Conservation (phyloP, 2,113 vertebrate species). For the Thamnaconus septentrionalis region DNA sequence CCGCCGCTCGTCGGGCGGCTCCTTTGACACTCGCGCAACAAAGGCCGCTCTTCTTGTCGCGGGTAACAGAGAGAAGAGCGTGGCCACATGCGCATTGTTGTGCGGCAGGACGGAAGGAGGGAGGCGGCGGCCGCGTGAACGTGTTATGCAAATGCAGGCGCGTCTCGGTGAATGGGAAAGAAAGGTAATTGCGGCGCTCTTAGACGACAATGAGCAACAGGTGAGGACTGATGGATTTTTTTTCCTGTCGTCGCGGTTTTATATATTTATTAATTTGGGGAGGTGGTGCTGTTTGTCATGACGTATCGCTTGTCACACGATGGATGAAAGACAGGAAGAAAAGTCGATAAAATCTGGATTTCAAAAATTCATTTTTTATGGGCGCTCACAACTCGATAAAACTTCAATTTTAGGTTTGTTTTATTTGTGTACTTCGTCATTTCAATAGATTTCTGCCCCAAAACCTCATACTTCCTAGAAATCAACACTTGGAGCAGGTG, state of each 20-base stretch:
- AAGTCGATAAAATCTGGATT: no score
- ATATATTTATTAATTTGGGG: no score
- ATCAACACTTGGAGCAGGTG: neutral
- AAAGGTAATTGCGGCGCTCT: constrained; percentile 12
- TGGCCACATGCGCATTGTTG: constrained; percentile 29
- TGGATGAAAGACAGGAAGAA: no score
- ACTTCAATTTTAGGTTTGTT: no score
- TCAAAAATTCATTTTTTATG: no score
- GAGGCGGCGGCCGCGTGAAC: neutral
- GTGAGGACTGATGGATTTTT: neutral
- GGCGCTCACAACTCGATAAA: no score
- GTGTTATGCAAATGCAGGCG: constrained; percentile 41
- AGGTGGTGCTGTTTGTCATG: no score
- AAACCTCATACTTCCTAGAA: neutral
- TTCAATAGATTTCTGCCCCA: neutral
- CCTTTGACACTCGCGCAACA: constrained; percentile 57
- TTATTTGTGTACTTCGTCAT: neutral
- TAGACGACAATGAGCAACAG: constrained; percentile 10
- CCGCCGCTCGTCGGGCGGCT: constrained; percentile 51
- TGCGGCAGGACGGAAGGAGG: constrained; percentile 36
- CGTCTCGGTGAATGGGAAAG: constrained; percentile 8
- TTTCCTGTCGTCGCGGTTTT: neutral
- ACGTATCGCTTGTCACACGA: no score
- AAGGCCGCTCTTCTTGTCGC: constrained; percentile 62
- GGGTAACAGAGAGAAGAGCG: constrained; percentile 50